These are phyloP conservation scores for Sminthurides aquaticus DNA, from an alignment of 2,888 invertebrate species.

Conservation along the genomic window DNA sequence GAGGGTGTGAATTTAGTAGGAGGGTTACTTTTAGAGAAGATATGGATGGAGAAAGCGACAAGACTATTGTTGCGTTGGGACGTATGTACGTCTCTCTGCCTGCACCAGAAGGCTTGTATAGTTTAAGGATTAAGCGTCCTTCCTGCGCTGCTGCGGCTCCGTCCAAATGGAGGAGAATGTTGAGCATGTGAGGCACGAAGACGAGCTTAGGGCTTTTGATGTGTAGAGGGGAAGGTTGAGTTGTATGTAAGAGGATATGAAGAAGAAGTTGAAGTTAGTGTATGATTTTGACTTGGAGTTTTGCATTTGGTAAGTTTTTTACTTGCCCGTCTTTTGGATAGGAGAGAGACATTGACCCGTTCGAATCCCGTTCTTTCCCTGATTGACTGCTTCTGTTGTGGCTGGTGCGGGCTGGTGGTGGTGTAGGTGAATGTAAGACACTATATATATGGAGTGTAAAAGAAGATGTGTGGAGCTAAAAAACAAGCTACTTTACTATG, in stretches of 20 bases:
- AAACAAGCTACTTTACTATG: too few species aligned
- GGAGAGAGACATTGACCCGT: conserved; percentile 28
- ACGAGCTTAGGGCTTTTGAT: background rate
- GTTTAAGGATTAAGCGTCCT: too few species aligned
- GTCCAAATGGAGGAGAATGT: too few species aligned
- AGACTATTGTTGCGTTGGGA: too few species aligned
- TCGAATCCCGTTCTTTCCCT: conserved; percentile 23
- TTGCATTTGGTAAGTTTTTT: background rate
- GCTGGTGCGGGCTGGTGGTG: background rate
- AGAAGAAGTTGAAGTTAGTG: background rate
- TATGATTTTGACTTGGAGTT: background rate
- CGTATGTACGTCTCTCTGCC: too few species aligned
- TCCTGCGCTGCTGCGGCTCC: too few species aligned
- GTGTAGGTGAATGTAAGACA: background rate
- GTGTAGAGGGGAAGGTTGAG: background rate
- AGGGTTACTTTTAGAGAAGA: too few species aligned
- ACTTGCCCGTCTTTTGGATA: conserved; percentile 8
- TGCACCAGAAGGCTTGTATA: too few species aligned
- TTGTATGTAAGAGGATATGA: background rate
- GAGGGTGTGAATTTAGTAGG: too few species aligned
- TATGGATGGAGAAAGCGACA: too few species aligned
- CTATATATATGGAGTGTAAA: too few species aligned
- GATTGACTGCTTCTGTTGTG: conserved; percentile 7
- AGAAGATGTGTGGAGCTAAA: background rate
- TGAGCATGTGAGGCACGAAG: background rate